Conservation (phyloP, 2,797 vertebrate genomes). For the Phalloptychus januarius region DNA sequence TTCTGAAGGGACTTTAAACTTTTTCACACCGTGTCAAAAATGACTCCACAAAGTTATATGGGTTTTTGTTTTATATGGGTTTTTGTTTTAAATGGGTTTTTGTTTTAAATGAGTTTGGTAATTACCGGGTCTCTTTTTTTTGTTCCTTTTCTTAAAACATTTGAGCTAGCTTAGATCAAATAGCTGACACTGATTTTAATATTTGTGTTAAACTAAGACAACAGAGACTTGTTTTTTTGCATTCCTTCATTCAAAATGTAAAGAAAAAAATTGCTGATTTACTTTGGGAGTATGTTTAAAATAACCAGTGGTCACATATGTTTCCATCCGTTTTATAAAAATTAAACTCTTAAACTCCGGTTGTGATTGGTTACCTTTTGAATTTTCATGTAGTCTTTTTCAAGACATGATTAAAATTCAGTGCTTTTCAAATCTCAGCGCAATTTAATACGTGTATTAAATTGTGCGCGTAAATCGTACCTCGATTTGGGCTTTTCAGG, state of each 20-base stretch:
- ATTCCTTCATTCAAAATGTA: neutral
- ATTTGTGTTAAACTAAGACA: neutral
- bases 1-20: neutral
- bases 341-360: accelerated
- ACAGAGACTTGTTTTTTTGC: too few relatives aligned
- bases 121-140: too few relatives aligned
- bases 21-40: neutral
- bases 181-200: neutral
- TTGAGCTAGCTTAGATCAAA: too few relatives aligned
- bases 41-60: neutral
- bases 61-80: too few relatives aligned
- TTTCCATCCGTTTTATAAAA: neutral
- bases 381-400: neutral
- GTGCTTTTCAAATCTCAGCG: neutral
- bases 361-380: neutral
- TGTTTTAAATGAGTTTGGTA: too few relatives aligned
- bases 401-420: neutral
- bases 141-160: neutral
- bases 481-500: neutral
- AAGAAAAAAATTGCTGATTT: neutral
- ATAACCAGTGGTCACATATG: neutral
- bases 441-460: neutral
- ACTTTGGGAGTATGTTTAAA: too few relatives aligned
- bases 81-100: too few relatives aligned
- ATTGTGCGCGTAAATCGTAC: neutral